A percentile compares a stretch with the other conserved stretches of the same genome.
Conservation (phyloP, 2,888 invertebrate species). For the Tupiocoris notatus region DNA sequence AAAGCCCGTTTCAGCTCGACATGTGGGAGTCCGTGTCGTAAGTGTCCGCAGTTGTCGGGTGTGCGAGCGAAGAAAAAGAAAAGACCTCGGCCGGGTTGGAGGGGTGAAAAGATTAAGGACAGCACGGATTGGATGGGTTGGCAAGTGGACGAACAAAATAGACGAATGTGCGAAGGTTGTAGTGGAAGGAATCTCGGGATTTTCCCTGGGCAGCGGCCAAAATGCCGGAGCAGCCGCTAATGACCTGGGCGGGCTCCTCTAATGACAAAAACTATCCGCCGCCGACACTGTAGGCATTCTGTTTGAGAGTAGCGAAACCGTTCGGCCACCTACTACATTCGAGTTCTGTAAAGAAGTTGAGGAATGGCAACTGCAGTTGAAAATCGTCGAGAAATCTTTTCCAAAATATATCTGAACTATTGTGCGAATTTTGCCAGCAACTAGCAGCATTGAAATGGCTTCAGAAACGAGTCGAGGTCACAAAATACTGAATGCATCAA, state of each 20-base stretch:
- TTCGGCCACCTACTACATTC: too few species aligned
- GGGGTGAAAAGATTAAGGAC: conserved; percentile 18
- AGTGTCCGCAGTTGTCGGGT: not conserved
- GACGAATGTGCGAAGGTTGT: not conserved
- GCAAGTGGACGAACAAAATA: conserved; percentile 2
- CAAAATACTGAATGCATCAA: too few species aligned
- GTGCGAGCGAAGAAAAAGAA: not conserved
- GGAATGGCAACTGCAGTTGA: too few species aligned
- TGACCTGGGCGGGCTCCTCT: conserved; percentile 37
- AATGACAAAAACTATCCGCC: conserved; percentile 40
- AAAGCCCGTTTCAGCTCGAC: not conserved
- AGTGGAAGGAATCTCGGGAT: not conserved
- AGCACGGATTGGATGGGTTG: conserved; percentile 30
- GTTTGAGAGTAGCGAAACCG: too few species aligned
- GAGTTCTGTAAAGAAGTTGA: too few species aligned
- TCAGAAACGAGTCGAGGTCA: too few species aligned
- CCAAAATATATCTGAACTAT: too few species aligned
- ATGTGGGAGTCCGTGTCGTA: not conserved
- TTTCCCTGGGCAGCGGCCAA: conserved; percentile 37
- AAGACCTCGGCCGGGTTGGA: not conserved
- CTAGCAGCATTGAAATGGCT: too few species aligned
- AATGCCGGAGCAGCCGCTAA: conserved; percentile 27
- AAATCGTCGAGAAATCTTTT: too few species aligned
- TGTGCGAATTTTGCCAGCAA: too few species aligned
- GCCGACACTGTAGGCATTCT: not conserved